A percentile compares a stretch with the other conserved stretches of the same genome.
Evolutionary conservation across 2,888 invertebrate genomes (phyloP).

Genomic region (Caenorhabditis wallacei): DNA sequence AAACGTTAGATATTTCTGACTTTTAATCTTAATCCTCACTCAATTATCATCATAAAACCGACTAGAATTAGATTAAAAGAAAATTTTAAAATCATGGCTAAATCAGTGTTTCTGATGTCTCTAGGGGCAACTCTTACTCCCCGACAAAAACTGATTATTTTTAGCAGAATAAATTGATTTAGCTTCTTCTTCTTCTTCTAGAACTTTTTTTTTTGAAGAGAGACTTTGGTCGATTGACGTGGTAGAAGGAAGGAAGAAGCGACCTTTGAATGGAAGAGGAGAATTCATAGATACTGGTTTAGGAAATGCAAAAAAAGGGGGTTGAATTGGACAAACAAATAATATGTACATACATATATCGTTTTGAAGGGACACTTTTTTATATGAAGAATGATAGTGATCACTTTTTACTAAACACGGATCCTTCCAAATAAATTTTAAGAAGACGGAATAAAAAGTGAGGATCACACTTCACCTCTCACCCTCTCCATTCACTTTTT

Average conservation of each 20-base stretch:
- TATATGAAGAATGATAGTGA: background rate
- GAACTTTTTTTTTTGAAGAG: too few species aligned
- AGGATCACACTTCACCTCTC: too few species aligned
- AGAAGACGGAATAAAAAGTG: too few species aligned
- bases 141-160: conserved; percentile 40
- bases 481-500: background rate
- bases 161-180: conserved; percentile 9
- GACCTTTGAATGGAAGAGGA: conserved; percentile 17
- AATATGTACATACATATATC: too few species aligned
- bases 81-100: too few species aligned
- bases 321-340: conserved; percentile 17
- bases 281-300: conserved; percentile 29
- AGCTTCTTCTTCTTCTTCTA: background rate
- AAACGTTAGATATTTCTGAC: too few species aligned
- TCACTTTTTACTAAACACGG: too few species aligned
- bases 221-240: conserved; percentile 5
- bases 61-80: too few species aligned
- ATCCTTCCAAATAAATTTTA: too few species aligned
- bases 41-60: background rate
- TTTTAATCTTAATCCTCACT: too few species aligned
- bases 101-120: too few species aligned
- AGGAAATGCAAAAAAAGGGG: background rate
- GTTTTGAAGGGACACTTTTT: background rate
- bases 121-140: conserved; percentile 1
- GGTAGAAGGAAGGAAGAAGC: background rate